Evolutionary conservation across 2,888 invertebrate species (phyloP).

Genomic region (Philopedon plagiatum): DNA sequence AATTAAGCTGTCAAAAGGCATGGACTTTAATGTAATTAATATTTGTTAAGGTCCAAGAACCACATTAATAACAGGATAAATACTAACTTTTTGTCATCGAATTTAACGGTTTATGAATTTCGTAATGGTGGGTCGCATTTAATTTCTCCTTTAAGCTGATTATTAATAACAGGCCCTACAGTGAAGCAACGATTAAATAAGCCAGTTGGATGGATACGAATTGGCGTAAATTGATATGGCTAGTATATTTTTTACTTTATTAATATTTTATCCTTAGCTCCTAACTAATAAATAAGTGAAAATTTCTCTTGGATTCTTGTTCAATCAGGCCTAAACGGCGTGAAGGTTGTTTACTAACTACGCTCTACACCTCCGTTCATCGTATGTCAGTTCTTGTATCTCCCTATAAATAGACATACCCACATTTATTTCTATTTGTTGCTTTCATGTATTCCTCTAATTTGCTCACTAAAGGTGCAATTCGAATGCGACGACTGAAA

Average conservation of each 20-base stretch:
- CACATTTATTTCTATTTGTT: too few species aligned
- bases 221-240: slow-evolving; percentile 3
- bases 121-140: slow-evolving; percentile 22
- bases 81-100: slow-evolving; percentile 19
- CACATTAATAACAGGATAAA: slow-evolving; percentile 29
- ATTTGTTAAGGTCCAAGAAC: slow-evolving; percentile 20
- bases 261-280: not conserved
- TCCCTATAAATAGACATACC: too few species aligned
- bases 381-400: too few species aligned
- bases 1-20: not conserved
- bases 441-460: too few species aligned
- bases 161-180: slow-evolving; percentile 29
- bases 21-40: not conserved
- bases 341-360: too few species aligned
- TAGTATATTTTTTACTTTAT: not conserved
- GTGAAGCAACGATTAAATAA: slow-evolving; percentile 23
- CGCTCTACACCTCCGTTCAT: too few species aligned
- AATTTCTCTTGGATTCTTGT: too few species aligned
- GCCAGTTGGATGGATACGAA: slow-evolving; percentile 4
- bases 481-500: too few species aligned
- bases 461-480: too few species aligned
- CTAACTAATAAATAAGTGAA: not conserved
- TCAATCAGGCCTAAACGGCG: too few species aligned
- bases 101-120: slow-evolving; percentile 34
- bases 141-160: slow-evolving; percentile 29